phyloP scores from a whole-genome alignment of 30 jellyfish, hydroid and myxozoan species.

The Phacellophora camtschatica region DNA sequence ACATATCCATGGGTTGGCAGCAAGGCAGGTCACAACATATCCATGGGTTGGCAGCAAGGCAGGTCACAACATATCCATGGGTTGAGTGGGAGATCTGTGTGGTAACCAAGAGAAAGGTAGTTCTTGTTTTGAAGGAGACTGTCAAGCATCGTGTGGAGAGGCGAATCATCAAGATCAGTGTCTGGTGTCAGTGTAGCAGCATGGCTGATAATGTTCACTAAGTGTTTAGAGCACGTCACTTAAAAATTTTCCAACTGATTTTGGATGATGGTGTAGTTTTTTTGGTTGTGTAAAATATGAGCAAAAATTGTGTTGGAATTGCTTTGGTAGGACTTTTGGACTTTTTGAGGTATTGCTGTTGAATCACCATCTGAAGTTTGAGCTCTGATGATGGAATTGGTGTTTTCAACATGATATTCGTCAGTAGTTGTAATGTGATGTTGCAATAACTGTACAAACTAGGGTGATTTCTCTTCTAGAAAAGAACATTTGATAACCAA shows the following conservation, averaged over 20 bases:
- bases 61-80: background rate
- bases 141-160: background rate
- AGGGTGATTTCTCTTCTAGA: constrained; percentile 15
- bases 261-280: too few relatives aligned
- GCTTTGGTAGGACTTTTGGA: background rate
- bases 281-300: background rate
- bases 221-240: background rate
- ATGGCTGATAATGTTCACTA: background rate
- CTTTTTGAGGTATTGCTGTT: background rate
- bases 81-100: background rate
- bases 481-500: constrained; percentile 14
- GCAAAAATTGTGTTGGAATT: background rate
- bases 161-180: background rate
- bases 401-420: constrained; percentile 39
- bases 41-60: background rate
- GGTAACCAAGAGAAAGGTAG: background rate
- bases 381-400: constrained; percentile 32
- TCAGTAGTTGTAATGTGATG: background rate
- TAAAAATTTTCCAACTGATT: background rate
- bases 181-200: background rate
- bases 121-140: background rate
- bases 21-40: too few relatives aligned
- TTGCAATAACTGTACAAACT: background rate
- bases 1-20: background rate
- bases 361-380: background rate